phyloP scores from a whole-genome alignment of 1,140 invertebrate species.

The Mercenaria mercenaria region DNA sequence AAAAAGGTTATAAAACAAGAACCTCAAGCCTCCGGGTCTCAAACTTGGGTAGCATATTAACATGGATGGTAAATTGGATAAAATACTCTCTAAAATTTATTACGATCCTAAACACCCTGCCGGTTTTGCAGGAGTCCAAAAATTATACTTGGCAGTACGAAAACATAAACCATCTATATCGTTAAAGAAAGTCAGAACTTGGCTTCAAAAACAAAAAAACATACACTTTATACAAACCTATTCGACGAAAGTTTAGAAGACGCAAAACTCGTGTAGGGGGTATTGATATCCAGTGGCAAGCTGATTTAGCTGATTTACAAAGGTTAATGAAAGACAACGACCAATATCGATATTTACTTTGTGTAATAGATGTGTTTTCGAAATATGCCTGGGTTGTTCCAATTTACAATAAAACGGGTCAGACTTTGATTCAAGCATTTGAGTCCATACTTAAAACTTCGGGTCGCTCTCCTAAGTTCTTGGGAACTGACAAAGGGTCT shows the following conservation, averaged over 20 bases:
- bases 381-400: neutral
- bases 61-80: neutral
- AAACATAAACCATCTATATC: neutral
- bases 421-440: neutral
- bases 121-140: neutral
- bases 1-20: neutral
- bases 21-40: neutral
- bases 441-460: neutral
- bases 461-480: neutral
- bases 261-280: neutral
- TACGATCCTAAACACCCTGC: neutral
- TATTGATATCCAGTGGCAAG: constrained; percentile 40
- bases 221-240: neutral
- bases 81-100: neutral
- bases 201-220: neutral
- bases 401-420: neutral
- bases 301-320: constrained; percentile 26
- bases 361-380: neutral
- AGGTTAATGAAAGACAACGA: neutral
- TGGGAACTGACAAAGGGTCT: neutral
- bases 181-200: neutral
- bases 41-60: neutral
- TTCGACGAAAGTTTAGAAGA: neutral
- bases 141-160: neutral
- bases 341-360: constrained; percentile 16